Conservation (phyloP, 2,888 invertebrate genomes). For the Epinotia nisella region DNA sequence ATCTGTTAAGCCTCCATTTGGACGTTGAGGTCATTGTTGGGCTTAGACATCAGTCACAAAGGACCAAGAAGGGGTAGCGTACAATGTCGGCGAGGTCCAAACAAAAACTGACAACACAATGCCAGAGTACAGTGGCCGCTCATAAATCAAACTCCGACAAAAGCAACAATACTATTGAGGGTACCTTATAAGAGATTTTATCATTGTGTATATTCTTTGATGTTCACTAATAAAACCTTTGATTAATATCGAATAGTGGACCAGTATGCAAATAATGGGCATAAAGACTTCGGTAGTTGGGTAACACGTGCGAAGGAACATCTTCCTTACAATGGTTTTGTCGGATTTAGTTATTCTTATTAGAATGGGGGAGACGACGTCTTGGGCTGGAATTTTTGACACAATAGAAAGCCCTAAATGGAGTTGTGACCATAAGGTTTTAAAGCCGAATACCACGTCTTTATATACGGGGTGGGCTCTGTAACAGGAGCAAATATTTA, state of each 20-base stretch:
- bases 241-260: slow-evolving; percentile 84
- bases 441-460: not conserved
- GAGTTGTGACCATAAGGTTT: slow-evolving; percentile 11
- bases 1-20: slow-evolving; percentile 57
- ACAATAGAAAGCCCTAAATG: slow-evolving; percentile 22
- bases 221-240: slow-evolving; percentile 85
- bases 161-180: slow-evolving; percentile 84
- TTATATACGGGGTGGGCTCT: too few species aligned
- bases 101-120: slow-evolving; percentile 84
- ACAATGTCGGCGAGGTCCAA: slow-evolving; percentile 82
- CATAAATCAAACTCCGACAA: slow-evolving; percentile 84
- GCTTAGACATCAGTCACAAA: slow-evolving; percentile 81
- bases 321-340: slow-evolving; percentile 74
- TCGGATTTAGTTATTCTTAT: slow-evolving; percentile 63
- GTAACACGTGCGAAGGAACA: slow-evolving; percentile 82
- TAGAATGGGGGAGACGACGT: slow-evolving; percentile 50
- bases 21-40: slow-evolving; percentile 69
- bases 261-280: slow-evolving; percentile 83
- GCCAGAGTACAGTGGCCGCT: slow-evolving; percentile 82
- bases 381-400: slow-evolving; percentile 53
- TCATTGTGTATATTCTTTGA: slow-evolving; percentile 83
- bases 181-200: slow-evolving; percentile 85
- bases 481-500: too few species aligned
- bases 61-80: slow-evolving; percentile 79
- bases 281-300: slow-evolving; percentile 75